Conservation (phyloP, 2,888 invertebrate species). For the Barypeithes pellucidus region DNA sequence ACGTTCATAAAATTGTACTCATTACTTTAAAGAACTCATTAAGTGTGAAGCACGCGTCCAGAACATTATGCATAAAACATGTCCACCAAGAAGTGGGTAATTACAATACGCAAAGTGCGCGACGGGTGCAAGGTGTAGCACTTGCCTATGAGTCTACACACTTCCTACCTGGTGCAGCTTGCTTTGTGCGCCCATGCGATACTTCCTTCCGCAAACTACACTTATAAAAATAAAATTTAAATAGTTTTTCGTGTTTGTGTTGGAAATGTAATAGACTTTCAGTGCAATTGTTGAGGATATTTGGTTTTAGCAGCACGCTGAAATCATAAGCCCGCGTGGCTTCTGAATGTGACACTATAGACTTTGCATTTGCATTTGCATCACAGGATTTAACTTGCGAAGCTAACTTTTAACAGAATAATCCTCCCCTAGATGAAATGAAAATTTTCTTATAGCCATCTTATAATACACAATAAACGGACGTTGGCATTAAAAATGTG, state of each 20-base stretch:
- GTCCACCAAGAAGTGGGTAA: slow-evolving; percentile 51
- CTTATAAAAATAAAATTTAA: slow-evolving; percentile 32
- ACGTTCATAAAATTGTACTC: too few relatives aligned
- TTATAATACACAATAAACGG: too few relatives aligned
- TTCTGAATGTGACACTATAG: too few relatives aligned
- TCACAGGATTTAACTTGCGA: too few relatives aligned
- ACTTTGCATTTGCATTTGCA: too few relatives aligned
- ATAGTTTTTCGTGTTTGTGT: slow-evolving; percentile 12
- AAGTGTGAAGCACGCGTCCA: slow-evolving; percentile 42
- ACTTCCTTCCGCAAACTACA: slow-evolving; percentile 50
- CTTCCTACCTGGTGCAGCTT: slow-evolving; percentile 47
- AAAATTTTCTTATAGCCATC: too few relatives aligned
- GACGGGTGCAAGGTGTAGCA: slow-evolving; percentile 52
- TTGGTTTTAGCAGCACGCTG: too few relatives aligned
- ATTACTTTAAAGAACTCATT: slow-evolving; percentile 1
- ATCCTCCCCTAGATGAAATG: too few relatives aligned
- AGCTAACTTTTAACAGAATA: too few relatives aligned
- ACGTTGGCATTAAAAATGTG: too few relatives aligned
- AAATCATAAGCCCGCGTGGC: too few relatives aligned
- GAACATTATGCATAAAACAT: slow-evolving; percentile 49
- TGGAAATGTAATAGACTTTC: slow-evolving; percentile 1
- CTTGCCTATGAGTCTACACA: slow-evolving; percentile 43
- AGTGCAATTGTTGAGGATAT: too few relatives aligned
- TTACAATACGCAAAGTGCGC: slow-evolving; percentile 49
- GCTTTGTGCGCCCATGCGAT: slow-evolving; percentile 36